A percentile compares a stretch with the other conserved stretches of the same genome.
Evolutionary conservation across 1,140 invertebrate genomes (phyloP).

Genomic region (Drosophila nigrodunni): DNA sequence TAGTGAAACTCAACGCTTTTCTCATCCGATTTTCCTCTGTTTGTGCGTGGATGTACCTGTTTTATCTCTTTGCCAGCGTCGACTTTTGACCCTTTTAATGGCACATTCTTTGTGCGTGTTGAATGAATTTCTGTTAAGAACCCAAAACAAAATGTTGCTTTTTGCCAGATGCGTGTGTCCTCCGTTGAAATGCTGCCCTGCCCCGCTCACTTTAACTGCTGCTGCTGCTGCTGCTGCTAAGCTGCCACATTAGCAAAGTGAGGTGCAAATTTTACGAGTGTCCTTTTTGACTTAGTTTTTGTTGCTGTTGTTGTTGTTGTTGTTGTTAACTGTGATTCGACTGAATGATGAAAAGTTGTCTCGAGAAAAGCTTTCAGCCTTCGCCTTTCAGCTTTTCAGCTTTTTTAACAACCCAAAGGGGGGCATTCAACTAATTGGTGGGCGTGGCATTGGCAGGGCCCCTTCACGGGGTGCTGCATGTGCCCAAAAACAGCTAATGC

Average conservation of each 20-base stretch:
- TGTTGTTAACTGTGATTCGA: constrained; percentile 59
- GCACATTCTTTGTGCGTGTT: constrained; percentile 21
- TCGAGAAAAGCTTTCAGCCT: constrained; percentile 43
- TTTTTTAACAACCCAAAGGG: constrained; percentile 12
- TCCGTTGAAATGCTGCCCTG: not conserved
- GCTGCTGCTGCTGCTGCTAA: constrained; percentile 42
- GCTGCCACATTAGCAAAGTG: constrained; percentile 78
- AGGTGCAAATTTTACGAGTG: constrained; percentile 80
- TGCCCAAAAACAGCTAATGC: not conserved
- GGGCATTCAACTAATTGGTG: constrained; percentile 27
- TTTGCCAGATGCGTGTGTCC: not conserved
- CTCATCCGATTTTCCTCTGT: not conserved
- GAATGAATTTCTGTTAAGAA: constrained; percentile 41
- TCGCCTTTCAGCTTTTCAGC: constrained; percentile 28
- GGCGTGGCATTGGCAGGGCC: constrained; percentile 17
- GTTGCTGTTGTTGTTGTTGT: constrained; percentile 37
- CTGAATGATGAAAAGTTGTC: constrained; percentile 58
- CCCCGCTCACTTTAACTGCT: not conserved
- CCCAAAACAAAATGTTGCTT: constrained; percentile 26
- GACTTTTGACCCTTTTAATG: constrained; percentile 62
- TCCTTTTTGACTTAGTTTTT: constrained; percentile 55
- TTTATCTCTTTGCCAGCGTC: constrained; percentile 11
- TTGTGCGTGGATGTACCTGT: not conserved
- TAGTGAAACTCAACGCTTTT: not conserved
- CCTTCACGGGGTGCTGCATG: too few species aligned